Base-by-base conservation (phyloP, 2,888 invertebrate species). In the Acrocyrtus sp. region DNA sequence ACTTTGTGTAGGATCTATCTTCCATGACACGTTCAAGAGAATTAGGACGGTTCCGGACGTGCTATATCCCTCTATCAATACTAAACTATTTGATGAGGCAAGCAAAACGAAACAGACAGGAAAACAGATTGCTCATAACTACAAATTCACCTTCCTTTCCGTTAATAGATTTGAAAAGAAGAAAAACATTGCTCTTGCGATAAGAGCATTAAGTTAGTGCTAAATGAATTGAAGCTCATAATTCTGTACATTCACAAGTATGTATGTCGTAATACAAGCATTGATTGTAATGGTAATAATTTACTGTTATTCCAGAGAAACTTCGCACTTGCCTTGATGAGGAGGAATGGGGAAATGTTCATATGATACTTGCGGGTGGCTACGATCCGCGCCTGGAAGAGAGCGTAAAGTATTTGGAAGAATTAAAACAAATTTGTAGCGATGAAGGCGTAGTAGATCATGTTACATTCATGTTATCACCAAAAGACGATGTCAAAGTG, bases 121-220 rank as follows among this genome's bases (percentile, higher is more conserved):
- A 34, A 68, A 76, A 26, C 26, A 75, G 21, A 45, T 72, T 22
- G 56, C 66, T 21, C 78, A 84, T 0, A n/a, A n/a, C n/a, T 81
- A 84, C 24, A 81, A 82, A 27, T 88, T 90, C 81, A 84, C 95
- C 43, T 93, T 98, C 83, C 86, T 99, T 10, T 99, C 98, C 0
- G 92, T 99, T 77, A 99, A 99, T 86, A 90, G 99, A 75, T 99
- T 93, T 85, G 99, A 99, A 83, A 89, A 95, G 6, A 99, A 99
- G 84, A 99, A 99, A 85, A 94, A 96, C 84, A 86, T 99, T n/a
- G 87, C 87, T 41, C 84, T 99, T 51, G 97, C 97, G 0, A 85
- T 99, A 51, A 85, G 90, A 81, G 91, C 96, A 3, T 87, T 99
- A 80, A 89, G 91, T 82, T 85, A 89, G 81, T 79, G n/a, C n/a